Base-by-base conservation (phyloP, 2,888 invertebrate genomes). In the Melanostoma mellinum region DNA sequence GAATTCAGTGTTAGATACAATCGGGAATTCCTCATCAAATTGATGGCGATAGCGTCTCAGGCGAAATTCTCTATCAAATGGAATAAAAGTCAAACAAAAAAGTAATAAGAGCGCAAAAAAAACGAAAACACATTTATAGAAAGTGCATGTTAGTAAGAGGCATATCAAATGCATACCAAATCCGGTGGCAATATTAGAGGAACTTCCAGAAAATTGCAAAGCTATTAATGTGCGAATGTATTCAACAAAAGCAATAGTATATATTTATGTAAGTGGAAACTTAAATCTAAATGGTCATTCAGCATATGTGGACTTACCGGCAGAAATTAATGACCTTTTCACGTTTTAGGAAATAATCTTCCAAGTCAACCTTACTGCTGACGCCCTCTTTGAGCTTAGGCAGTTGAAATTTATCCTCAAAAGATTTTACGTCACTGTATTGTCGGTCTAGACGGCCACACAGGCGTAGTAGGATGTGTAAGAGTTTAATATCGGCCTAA, bases 21-120 rank as follows among this genome's bases (percentile, higher is more conserved):
- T 84, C 0, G 91, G 91, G 10, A 91, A 61, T 32, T 86, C 85
- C 9, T 88, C 86, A 40, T 90, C 90, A 48, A 86, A 90, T 74
- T 91, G 91, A 78, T 91, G 90, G 2, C 90, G 88, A 78, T 90
- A 91, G 3, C 91, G 90, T 46, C 91, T 88, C 55, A 91, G 69
- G 3, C 91, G 90, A 77, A 88, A 90, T 33, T 89, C 87, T 81
- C 90, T 90, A 46, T 10, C 58, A 71, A 60, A 60, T 36, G 10
- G 6, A 67, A 74, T 35, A 52, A 74, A 65, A 67, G 0, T 1
- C 3, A 53, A 42, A 32, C 38, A 20, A 20, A 33, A 46, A 38
- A 20, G 35, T 48, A 38, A n/a, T 1, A 4, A 10, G 6, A 6
- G 30, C 3, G 2, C 40, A 32, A 0, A 2, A 38, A 50, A 8